Percentiles rank a stretch among this genome's conserved stretches.
These are phyloP conservation scores for Callipepla californica DNA, from an alignment of 2,113 vertebrate species.

Conservation along the genomic window DNA sequence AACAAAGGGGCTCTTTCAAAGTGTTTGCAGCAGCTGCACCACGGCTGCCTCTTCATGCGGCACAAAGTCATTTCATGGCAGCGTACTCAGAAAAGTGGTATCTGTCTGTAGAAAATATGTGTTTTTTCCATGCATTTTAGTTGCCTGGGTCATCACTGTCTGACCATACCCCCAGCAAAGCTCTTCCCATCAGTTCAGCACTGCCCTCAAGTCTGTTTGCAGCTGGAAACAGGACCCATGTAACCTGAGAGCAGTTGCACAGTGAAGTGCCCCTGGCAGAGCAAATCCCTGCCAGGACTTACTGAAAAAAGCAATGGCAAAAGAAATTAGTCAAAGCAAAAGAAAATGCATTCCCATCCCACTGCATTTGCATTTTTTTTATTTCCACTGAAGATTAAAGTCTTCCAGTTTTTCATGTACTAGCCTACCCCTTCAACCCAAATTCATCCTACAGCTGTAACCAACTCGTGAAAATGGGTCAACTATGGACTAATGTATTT, in stretches of 20 bases:
- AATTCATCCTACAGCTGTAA: conserved; percentile 58
- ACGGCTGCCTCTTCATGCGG: background rate
- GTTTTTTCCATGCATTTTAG: background rate
- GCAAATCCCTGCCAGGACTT: background rate
- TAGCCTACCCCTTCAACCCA: conserved; percentile 8
- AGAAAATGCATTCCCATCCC: background rate
- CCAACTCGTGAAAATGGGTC: conserved; percentile 13
- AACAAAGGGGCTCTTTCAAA: conserved; percentile 23
- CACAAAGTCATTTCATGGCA: background rate
- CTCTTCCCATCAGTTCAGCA: background rate
- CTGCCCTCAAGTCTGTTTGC: background rate
- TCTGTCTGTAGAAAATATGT: background rate
- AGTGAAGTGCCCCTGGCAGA: background rate
- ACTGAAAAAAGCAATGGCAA: background rate
- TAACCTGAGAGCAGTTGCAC: background rate
- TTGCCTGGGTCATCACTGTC: background rate
- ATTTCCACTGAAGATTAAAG: background rate
- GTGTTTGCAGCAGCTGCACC: background rate
- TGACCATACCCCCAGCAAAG: background rate
- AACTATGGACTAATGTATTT: conserved; percentile 32
- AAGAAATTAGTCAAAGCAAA: background rate
- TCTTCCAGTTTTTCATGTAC: background rate
- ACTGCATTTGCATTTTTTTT: background rate
- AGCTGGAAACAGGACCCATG: background rate
- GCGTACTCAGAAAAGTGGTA: background rate